These are phyloP conservation scores for Ephialtes manifestator DNA, from an alignment of 2,888 invertebrate species.

Conservation along the genomic window DNA sequence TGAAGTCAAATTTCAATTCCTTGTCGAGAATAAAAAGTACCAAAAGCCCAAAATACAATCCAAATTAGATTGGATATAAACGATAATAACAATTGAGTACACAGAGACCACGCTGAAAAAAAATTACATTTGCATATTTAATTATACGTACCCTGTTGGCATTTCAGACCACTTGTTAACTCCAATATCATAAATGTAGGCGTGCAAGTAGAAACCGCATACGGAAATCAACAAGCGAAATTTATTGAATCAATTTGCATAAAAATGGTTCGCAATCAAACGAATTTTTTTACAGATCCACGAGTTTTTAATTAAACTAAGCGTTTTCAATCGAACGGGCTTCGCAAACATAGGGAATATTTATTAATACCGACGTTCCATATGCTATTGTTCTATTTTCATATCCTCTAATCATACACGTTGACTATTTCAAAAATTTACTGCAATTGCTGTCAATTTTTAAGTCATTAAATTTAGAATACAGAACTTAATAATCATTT, in stretches of 20 bases:
- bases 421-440: too few relatives aligned
- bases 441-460: not conserved
- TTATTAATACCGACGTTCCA: not conserved
- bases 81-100: not conserved
- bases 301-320: not conserved
- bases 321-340: not conserved
- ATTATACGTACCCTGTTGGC: not conserved
- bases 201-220: constrained; percentile 2
- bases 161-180: not conserved
- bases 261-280: constrained; percentile 1
- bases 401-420: not conserved
- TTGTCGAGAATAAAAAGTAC: too few relatives aligned
- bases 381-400: not conserved
- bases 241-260: constrained; percentile 24
- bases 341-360: not conserved
- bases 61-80: too few relatives aligned
- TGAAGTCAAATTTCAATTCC: too few relatives aligned
- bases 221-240: constrained; percentile 22
- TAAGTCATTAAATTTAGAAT: not conserved
- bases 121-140: not conserved
- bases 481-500: not conserved
- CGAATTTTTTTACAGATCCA: not conserved
- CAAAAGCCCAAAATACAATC: too few relatives aligned
- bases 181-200: not conserved
- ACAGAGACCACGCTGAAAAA: not conserved